A percentile compares a stretch with the other conserved stretches of the same genome.
phyloP scores from a whole-genome alignment of 2,113 vertebrate genomes.

The Heterocephalus glaber region DNA sequence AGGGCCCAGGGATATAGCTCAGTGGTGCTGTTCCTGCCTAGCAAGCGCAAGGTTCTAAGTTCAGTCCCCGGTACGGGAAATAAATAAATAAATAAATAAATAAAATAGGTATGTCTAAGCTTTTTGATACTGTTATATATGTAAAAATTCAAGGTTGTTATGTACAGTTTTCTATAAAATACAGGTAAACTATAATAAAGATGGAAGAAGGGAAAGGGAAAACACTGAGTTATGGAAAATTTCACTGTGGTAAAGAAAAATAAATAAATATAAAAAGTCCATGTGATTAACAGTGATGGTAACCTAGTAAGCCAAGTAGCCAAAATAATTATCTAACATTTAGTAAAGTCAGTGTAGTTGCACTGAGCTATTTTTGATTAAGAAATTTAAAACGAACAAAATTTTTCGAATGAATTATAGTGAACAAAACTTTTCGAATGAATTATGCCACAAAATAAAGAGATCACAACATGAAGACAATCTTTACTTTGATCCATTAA shows the following conservation, averaged over 20 bases:
- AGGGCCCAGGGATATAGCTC: too few species aligned
- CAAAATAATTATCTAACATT: not conserved
- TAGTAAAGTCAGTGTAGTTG: not conserved
- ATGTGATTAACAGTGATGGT: not conserved
- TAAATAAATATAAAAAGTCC: not conserved
- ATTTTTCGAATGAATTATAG: not conserved
- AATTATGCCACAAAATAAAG: not conserved
- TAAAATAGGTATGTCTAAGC: not conserved
- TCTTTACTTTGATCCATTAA: not conserved
- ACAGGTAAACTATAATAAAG: not conserved
- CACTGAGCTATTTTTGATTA: constrained; percentile 14
- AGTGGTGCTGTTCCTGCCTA: too few species aligned
- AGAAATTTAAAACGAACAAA: not conserved
- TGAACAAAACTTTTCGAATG: not conserved
- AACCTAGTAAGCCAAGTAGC: not conserved
- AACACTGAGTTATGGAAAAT: not conserved
- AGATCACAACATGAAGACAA: not conserved
- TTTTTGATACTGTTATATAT: not conserved
- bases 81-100: too few species aligned
- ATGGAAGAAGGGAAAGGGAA: not conserved
- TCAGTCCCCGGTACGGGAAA: too few species aligned
- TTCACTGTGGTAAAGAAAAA: not conserved
- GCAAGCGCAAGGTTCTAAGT: too few species aligned
- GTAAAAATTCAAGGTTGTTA: not conserved
- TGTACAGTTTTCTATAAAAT: not conserved